Percentiles rank a stretch among this genome's conserved stretches.
Conservation (phyloP, 2,888 invertebrate genomes). For the Uloborus plumipes region DNA sequence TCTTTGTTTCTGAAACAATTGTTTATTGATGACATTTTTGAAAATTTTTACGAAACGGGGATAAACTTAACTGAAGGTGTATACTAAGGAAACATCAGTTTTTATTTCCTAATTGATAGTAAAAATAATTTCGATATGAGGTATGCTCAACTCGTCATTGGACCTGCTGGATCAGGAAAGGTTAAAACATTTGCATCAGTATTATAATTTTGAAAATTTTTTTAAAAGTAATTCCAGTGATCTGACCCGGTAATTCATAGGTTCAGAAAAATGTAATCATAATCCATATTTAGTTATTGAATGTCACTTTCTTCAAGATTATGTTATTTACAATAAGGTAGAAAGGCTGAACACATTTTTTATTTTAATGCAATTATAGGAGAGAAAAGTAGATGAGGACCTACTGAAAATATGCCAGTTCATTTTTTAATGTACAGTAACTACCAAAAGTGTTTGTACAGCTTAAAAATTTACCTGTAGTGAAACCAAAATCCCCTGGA, state of each 20-base stretch:
- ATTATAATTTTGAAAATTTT: not conserved
- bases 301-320: not conserved
- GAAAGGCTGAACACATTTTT: too few species aligned
- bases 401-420: too few species aligned
- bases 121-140: constrained; percentile 77
- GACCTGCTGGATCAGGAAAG: constrained; percentile 97
- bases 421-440: too few species aligned
- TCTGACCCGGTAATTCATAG: too few species aligned
- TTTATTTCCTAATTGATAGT: not conserved
- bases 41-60: too few species aligned
- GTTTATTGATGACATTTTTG: not conserved
- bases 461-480: too few species aligned
- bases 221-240: too few species aligned
- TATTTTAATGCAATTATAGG: too few species aligned
- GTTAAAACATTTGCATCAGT: not conserved
- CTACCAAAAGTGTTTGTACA: too few species aligned
- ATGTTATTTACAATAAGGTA: too few species aligned
- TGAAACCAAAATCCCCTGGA: too few species aligned
- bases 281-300: not conserved
- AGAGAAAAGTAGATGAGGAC: too few species aligned
- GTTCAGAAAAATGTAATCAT: not conserved
- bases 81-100: not conserved
- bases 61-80: not conserved
- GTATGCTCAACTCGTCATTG: constrained; percentile 95
- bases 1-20: not conserved